phyloP scores from a whole-genome alignment of 2,797 vertebrate species.

The Pantherophis alleghaniensis region DNA sequence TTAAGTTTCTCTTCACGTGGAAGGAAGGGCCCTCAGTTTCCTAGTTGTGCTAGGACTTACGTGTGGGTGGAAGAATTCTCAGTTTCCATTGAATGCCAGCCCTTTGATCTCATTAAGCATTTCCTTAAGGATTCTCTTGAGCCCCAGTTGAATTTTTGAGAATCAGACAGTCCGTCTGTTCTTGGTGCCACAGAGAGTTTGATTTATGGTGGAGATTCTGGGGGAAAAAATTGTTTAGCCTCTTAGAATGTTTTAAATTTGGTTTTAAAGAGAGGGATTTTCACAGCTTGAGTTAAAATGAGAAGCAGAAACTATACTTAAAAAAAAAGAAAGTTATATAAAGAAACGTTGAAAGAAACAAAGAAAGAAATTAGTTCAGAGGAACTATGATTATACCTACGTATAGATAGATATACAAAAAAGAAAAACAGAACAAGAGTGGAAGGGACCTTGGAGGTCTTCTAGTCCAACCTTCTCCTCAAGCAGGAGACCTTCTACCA shows the following conservation, averaged over 20 bases:
- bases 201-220: neutral
- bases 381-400: neutral
- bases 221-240: neutral
- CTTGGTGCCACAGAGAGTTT: neutral
- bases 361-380: neutral
- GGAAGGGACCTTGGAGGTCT: no score
- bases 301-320: neutral
- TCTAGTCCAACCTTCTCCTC: no score
- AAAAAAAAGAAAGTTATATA: neutral
- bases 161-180: conserved; percentile 8
- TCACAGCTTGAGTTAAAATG: neutral
- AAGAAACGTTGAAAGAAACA: neutral
- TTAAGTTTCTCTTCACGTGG: neutral
- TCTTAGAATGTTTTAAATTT: neutral
- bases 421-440: neutral
- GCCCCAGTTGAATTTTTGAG: conserved; percentile 6
- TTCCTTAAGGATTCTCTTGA: neutral
- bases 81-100: conserved; percentile 10
- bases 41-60: neutral
- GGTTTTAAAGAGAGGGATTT: neutral
- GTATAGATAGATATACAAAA: neutral
- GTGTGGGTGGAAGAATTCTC: neutral
- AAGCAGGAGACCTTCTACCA: neutral
- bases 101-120: conserved; percentile 25
- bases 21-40: neutral